Percentiles rank a stretch among this genome's conserved stretches.
Evolutionary conservation across 1,140 invertebrate species (phyloP).

Genomic region (Aphidius ervi): DNA sequence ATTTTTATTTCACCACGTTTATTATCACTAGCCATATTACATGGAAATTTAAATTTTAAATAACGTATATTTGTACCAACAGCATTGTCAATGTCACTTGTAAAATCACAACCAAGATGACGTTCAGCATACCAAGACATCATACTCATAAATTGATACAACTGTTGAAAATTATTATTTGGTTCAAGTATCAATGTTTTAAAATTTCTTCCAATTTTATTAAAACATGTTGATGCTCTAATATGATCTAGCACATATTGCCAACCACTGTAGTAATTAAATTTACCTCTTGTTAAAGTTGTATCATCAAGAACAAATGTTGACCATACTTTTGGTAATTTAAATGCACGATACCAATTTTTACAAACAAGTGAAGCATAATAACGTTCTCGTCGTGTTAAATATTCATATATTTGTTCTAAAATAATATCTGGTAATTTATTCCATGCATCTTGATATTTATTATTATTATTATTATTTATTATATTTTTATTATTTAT

Average conservation of each 20-base stretch:
- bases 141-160: conserved; percentile 82
- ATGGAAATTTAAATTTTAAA: conserved; percentile 75
- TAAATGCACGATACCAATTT: conserved; percentile 69
- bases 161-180: conserved; percentile 76
- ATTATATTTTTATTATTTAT: too few species aligned
- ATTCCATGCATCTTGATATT: conserved; percentile 61
- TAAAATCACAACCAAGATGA: conserved; percentile 34
- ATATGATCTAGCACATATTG: conserved; percentile 75
- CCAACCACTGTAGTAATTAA: conserved; percentile 81
- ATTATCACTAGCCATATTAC: conserved; percentile 63
- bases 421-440: conserved; percentile 71
- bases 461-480: conserved; percentile 36
- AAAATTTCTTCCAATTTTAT: conserved; percentile 65
- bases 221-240: conserved; percentile 68
- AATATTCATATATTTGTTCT: conserved; percentile 71
- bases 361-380: conserved; percentile 70
- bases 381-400: conserved; percentile 67
- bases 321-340: conserved; percentile 70
- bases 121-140: conserved; percentile 67
- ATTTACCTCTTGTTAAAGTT: conserved; percentile 70
- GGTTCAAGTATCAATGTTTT: conserved; percentile 67
- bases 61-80: conserved; percentile 60
- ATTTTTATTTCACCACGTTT: conserved; percentile 60
- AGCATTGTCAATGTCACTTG: conserved; percentile 37
- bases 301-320: conserved; percentile 69